Evolutionary conservation across 53 echinoderm and acorn worm genomes (phyloP), one percentile per base, ranked within the genome.

Genomic region (Temnopleurus reevesii): DNA sequence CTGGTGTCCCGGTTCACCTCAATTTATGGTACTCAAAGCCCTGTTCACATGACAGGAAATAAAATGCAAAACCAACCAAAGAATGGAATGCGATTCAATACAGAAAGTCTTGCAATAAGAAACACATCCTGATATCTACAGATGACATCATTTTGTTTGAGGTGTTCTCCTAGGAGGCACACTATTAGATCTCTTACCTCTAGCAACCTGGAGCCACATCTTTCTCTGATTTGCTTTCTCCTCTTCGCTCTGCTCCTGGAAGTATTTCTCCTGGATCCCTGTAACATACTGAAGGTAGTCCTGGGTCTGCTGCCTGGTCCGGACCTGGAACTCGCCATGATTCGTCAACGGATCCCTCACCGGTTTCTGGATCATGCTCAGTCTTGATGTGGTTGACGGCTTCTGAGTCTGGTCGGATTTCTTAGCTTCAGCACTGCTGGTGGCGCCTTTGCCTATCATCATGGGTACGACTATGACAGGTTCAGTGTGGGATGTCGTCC

Each of bases 401-500:
- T 46, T 55, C 47, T 59, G 46, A 18, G 44, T 57, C 10, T 12
- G 5, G 64, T 81, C 36, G 33, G 87, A 12, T 36, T 65, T 53
- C 60, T 45, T 18, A 26, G 56, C 29, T 43, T 47, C 41, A 0
- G 85, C 90, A 0, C 53, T 26, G 26, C 84, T 76, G 12, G 81
- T 89, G 7, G 41, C 59, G 45, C 90, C 59, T 12, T 81, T 79
- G 12, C 92, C 90, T 77, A 99, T 99, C 79, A 95, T 91, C 99
- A 99, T 96, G 15, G 99, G 99, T 1, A 92, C 89, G 28, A 89
- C 82, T 8, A 84, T 80, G 45, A 99, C 89, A 8, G 94, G 90
- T 45, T 94, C 92, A 0, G 99, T 99, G 76, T 93, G 93, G 0
- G 99, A 95, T 17, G 99, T 99, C 3, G 95, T 91, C 90, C 92